phyloP scores from a whole-genome alignment of 2,797 vertebrate genomes.

The Psittacula derbiana region DNA sequence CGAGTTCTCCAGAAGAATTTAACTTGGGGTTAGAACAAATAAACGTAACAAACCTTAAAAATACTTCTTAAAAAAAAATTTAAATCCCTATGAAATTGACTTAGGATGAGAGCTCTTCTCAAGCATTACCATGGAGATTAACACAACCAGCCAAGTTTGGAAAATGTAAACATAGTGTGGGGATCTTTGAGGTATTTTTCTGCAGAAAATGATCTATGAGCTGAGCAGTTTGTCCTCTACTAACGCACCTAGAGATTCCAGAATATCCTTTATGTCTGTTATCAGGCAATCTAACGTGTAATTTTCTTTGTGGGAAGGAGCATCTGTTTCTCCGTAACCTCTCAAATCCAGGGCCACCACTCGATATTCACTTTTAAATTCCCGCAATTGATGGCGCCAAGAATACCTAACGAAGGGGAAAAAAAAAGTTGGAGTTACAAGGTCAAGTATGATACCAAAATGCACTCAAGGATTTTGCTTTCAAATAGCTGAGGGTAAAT shows the following conservation, averaged over 20 bases:
- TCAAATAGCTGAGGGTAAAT: neutral
- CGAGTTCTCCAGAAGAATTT: neutral
- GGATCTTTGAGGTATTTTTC: neutral
- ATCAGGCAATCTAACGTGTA: slow-evolving; percentile 92
- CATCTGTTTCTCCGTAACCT: slow-evolving; percentile 95
- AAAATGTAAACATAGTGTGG: neutral
- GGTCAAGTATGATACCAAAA: neutral
- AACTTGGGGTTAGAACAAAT: neutral
- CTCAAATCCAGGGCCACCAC: slow-evolving; percentile 96
- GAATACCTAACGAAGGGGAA: slow-evolving; percentile 86
- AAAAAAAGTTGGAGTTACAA: slow-evolving; percentile 13
- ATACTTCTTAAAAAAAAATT: neutral
- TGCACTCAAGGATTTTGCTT: neutral
- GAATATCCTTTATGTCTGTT: slow-evolving; percentile 93
- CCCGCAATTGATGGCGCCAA: slow-evolving; percentile 95
- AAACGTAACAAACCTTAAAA: neutral
- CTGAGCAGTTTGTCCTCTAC: neutral
- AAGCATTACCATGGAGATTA: slow-evolving; percentile 45
- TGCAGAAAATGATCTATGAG: neutral
- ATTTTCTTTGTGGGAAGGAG: slow-evolving; percentile 85
- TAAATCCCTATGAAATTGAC: neutral
- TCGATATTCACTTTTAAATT: slow-evolving; percentile 97
- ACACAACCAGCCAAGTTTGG: neutral
- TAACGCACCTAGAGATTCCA: slow-evolving; percentile 93
- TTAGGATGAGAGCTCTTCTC: neutral